phyloP scores from a whole-genome alignment of 1,140 invertebrate genomes.

The Tetramorium parvispinum region DNA sequence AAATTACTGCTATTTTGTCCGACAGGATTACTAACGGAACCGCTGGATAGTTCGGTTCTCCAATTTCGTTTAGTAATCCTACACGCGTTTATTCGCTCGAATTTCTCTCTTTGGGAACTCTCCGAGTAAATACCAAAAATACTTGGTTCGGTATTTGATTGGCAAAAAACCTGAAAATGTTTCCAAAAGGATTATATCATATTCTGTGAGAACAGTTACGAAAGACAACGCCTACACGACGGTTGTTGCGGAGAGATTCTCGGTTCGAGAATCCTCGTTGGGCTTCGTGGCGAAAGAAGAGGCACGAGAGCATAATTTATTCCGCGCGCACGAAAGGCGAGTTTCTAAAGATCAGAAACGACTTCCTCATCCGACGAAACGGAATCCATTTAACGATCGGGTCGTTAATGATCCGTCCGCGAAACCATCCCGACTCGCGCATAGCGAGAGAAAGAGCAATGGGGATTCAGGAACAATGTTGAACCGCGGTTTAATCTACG shows the following conservation, averaged over 20 bases:
- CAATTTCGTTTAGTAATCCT: not conserved
- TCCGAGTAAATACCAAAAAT: not conserved
- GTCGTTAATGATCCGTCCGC: conserved; percentile 67
- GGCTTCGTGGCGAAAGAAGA: conserved; percentile 35
- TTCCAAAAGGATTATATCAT: conserved; percentile 6
- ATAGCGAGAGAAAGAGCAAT: conserved; percentile 7
- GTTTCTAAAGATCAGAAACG: conserved; percentile 53
- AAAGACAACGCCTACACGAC: not conserved
- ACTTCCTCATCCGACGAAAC: conserved; percentile 56
- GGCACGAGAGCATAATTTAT: conserved; percentile 40
- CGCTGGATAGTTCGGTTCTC: not conserved
- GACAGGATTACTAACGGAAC: not conserved
- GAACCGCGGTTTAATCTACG: conserved; percentile 64
- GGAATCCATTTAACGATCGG: conserved; percentile 53
- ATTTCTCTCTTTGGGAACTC: not conserved
- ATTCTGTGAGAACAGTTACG: not conserved
- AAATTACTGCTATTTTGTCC: conserved; percentile 33
- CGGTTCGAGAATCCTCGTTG: not conserved
- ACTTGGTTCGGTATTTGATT: not conserved
- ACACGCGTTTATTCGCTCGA: not conserved
- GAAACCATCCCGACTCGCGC: conserved; percentile 45
- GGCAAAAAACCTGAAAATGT: not conserved
- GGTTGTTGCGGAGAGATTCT: not conserved
- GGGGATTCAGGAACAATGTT: conserved; percentile 61
- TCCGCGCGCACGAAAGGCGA: conserved; percentile 3